These are phyloP conservation scores for Cetoscarus ocellatus DNA, from an alignment of 2,797 vertebrate genomes.

Conservation along the genomic window DNA sequence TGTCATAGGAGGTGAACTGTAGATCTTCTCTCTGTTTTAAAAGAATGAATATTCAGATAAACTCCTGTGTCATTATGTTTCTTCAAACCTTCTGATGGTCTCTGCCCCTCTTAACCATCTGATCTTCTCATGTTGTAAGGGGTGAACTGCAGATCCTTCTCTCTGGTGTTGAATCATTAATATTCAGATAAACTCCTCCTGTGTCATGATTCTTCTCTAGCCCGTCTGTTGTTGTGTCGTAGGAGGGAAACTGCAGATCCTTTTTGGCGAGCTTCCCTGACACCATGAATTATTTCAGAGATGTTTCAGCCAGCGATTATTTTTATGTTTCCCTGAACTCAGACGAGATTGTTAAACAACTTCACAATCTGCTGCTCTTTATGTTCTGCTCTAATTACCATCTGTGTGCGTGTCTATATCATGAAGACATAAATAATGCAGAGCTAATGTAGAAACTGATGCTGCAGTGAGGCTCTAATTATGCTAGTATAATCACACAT, in stretches of 20 bases:
- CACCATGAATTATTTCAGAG: conserved; percentile 38
- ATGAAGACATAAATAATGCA: conserved; percentile 37
- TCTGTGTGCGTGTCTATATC: not conserved
- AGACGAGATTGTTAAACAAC: not conserved
- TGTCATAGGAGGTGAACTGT: conserved; percentile 2
- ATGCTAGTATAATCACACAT: too few relatives aligned
- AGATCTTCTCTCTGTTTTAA: not conserved
- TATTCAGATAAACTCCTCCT: not conserved
- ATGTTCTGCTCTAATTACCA: conserved; percentile 43
- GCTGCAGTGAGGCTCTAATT: not conserved
- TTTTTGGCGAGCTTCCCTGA: not conserved
- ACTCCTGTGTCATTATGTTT: not conserved
- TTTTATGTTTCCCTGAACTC: conserved; percentile 35
- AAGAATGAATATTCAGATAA: not conserved
- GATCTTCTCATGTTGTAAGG: not conserved
- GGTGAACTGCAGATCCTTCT: not conserved
- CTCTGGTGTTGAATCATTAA: too few relatives aligned
- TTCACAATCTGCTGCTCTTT: conserved; percentile 29
- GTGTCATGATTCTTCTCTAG: not conserved
- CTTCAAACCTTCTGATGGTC: not conserved
- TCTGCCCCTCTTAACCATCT: too few relatives aligned
- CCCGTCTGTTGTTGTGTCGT: not conserved
- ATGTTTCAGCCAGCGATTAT: conserved; percentile 17
- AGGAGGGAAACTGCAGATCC: conserved; percentile 3
- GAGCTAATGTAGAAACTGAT: conserved; percentile 25